Evolutionary conservation across 2,797 vertebrate species (phyloP).

Genomic region (Anguilla obscura): DNA sequence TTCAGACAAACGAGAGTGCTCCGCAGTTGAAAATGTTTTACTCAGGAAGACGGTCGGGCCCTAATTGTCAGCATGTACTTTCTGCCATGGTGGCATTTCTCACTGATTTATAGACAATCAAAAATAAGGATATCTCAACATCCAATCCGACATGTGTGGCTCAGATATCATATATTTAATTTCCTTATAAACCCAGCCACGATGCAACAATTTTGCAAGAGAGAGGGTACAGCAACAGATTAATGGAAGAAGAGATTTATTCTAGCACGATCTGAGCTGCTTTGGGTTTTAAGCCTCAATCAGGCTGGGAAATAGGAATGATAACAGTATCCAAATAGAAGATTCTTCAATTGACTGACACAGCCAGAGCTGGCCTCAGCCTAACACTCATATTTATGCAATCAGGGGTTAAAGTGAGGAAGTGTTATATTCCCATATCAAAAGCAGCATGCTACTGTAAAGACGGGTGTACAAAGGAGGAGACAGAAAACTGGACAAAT

Average conservation of each 20-base stretch:
- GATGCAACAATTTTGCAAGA: slow-evolving; percentile 65
- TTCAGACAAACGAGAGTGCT: slow-evolving; percentile 55
- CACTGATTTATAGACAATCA: slow-evolving; percentile 65
- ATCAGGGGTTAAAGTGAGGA: slow-evolving; percentile 54
- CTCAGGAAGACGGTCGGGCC: slow-evolving; percentile 50
- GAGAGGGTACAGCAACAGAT: slow-evolving; percentile 69
- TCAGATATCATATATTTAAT: slow-evolving; percentile 73
- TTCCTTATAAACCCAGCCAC: slow-evolving; percentile 67
- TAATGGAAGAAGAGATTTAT: slow-evolving; percentile 78
- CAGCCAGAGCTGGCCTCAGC: slow-evolving; percentile 65
- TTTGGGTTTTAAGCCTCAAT: slow-evolving; percentile 79
- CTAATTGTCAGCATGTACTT: slow-evolving; percentile 57
- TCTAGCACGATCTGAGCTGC: slow-evolving; percentile 77
- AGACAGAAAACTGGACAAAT: slow-evolving; percentile 56
- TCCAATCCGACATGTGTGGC: slow-evolving; percentile 61
- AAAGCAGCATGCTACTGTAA: slow-evolving; percentile 60
- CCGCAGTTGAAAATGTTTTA: slow-evolving; percentile 48
- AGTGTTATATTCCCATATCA: slow-evolving; percentile 54
- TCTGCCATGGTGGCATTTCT: slow-evolving; percentile 52
- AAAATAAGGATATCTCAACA: slow-evolving; percentile 59
- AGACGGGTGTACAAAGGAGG: slow-evolving; percentile 59
- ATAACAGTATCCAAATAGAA: slow-evolving; percentile 75
- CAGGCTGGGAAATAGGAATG: slow-evolving; percentile 74
- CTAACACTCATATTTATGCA: slow-evolving; percentile 46
- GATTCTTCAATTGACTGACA: slow-evolving; percentile 77